Evolutionary conservation across 2,113 vertebrate species (phyloP).

Genomic region (Silurus asotus): DNA sequence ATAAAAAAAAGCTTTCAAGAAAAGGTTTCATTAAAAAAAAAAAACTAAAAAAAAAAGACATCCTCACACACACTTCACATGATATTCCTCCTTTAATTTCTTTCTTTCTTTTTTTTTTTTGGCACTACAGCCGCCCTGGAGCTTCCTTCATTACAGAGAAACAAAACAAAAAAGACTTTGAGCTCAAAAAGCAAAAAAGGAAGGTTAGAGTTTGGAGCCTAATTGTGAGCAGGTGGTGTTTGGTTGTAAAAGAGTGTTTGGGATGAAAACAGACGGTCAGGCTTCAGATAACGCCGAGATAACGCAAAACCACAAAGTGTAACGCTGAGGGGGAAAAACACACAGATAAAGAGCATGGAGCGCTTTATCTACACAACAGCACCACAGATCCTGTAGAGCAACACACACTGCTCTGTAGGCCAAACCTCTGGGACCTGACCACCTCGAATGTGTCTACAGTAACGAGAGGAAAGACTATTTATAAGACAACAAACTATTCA

Average conservation of each 20-base stretch:
- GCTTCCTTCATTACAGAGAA: constrained; percentile 2
- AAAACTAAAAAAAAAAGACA: neutral
- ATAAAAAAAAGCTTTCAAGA: neutral
- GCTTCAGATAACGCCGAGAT: neutral
- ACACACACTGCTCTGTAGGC: neutral
- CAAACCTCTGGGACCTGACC: neutral
- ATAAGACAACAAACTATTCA: neutral
- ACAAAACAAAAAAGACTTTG: neutral
- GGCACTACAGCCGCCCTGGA: neutral
- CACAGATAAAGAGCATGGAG: constrained; percentile 5
- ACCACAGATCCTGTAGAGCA: neutral
- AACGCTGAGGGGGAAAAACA: constrained; percentile 3
- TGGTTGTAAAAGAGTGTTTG: neutral
- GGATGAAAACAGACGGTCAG: neutral
- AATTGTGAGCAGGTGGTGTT: neutral
- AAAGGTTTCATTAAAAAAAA: neutral
- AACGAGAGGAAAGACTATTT: neutral
- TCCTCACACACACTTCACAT: neutral
- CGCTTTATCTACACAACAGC: neutral
- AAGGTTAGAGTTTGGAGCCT: neutral
- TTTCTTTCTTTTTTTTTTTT: neutral
- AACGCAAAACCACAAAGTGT: neutral
- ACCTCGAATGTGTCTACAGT: too few species aligned
- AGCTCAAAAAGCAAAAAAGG: neutral
- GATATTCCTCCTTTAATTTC: neutral